phyloP scores from a whole-genome alignment of 1,140 invertebrate species.

The Leptonema lineaticorne region DNA sequence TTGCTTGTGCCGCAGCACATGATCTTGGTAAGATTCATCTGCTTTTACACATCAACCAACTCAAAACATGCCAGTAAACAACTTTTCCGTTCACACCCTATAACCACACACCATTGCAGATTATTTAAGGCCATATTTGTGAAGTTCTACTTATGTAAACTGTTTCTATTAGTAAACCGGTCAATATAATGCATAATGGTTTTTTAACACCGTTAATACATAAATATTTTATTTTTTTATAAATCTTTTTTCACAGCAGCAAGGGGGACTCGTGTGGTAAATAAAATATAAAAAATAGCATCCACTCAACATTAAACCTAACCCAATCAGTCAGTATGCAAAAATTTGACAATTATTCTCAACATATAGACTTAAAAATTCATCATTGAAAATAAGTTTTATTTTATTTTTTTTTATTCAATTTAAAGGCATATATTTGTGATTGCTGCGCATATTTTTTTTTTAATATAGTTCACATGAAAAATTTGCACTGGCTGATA shows the following conservation, averaged over 20 bases:
- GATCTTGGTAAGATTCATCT: constrained; percentile 31
- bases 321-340: constrained; percentile 37
- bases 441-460: constrained; percentile 22
- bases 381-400: constrained; percentile 4
- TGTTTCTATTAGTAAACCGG: constrained; percentile 22
- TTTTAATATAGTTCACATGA: not conserved
- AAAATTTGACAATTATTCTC: constrained; percentile 1
- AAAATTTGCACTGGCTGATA: constrained; percentile 10
- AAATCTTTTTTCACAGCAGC: constrained; percentile 36
- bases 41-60: constrained; percentile 12
- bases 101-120: constrained; percentile 26
- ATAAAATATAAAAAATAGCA: constrained; percentile 42
- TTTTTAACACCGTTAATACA: not conserved
- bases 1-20: constrained; percentile 39
- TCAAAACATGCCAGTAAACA: constrained; percentile 15
- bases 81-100: constrained; percentile 9
- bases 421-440: constrained; percentile 41
- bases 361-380: not conserved
- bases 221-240: constrained; percentile 30
- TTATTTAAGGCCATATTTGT: constrained; percentile 42
- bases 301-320: constrained; percentile 37
- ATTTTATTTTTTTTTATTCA: constrained; percentile 25
- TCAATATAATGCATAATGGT: not conserved
- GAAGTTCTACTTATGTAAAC: constrained; percentile 39
- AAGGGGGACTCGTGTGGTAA: constrained; percentile 9